These are phyloP conservation scores for Papilio protenor DNA, from an alignment of 2,888 invertebrate species.

Conservation along the genomic window DNA sequence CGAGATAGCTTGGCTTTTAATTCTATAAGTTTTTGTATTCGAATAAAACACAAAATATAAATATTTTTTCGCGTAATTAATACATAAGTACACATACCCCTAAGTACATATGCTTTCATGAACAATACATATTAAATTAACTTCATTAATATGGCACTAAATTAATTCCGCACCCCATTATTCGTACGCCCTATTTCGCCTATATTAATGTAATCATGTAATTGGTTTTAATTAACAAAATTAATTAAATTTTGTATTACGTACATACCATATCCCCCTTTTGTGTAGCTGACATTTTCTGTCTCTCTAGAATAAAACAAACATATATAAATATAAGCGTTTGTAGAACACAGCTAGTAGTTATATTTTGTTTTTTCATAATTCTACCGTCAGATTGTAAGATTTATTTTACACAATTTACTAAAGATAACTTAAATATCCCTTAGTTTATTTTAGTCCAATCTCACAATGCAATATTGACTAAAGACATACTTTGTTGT, in stretches of 20 bases:
- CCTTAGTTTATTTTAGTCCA: constrained; percentile 19
- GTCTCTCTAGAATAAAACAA: too few species aligned
- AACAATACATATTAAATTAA: neutral
- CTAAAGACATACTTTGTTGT: constrained; percentile 44
- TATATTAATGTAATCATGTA: neutral
- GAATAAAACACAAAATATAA: too few species aligned
- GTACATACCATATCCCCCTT: too few species aligned
- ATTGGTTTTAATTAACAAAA: constrained; percentile 11
- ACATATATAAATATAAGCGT: neutral
- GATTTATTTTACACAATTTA: too few species aligned
- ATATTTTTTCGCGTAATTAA: too few species aligned
- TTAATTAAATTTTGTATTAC: neutral
- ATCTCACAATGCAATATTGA: constrained; percentile 40
- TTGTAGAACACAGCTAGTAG: too few species aligned
- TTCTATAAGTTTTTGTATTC: too few species aligned
- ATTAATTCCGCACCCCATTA: constrained; percentile 6
- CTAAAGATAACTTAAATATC: constrained; percentile 6
- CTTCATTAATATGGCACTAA: neutral
- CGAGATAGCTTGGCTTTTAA: too few species aligned
- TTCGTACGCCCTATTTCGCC: constrained; percentile 11
- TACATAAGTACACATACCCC: neutral
- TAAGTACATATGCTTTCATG: neutral
- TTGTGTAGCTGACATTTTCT: too few species aligned
- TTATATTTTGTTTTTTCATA: too few species aligned
- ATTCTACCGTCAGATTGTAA: too few species aligned